Evolutionary conservation across 2,888 invertebrate species (phyloP).

Genomic region (Helleia helle): DNA sequence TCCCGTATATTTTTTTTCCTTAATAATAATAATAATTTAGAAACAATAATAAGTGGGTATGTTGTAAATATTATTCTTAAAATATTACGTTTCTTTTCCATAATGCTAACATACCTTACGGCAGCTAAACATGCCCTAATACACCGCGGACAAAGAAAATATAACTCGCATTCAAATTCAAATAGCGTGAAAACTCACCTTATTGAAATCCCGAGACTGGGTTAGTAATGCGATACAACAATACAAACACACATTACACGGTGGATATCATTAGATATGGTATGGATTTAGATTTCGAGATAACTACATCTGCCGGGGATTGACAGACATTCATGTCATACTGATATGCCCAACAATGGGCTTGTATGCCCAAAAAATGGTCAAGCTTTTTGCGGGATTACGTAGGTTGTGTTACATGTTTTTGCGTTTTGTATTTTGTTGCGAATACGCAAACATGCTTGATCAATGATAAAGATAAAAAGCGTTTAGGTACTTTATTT

Average conservation of each 20-base stretch:
- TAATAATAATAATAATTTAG: too few relatives aligned
- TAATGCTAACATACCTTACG: slow-evolving; percentile 13
- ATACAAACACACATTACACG: slow-evolving; percentile 57
- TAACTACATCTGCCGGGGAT: slow-evolving; percentile 69
- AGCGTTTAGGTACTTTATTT: too few relatives aligned
- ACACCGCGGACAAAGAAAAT: slow-evolving; percentile 53
- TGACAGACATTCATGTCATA: slow-evolving; percentile 67
- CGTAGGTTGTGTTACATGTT: slow-evolving; percentile 15
- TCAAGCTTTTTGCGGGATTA: slow-evolving; percentile 25
- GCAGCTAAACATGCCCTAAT: slow-evolving; percentile 53
- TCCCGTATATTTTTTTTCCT: too few relatives aligned
- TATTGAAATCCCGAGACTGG: slow-evolving; percentile 66
- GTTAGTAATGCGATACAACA: slow-evolving; percentile 69
- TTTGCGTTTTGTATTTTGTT: too few relatives aligned
- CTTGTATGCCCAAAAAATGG: slow-evolving; percentile 65
- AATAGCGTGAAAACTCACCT: slow-evolving; percentile 61
- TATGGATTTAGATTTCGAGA: slow-evolving; percentile 71
- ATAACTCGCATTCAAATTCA: slow-evolving; percentile 60
- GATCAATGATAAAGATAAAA: too few relatives aligned
- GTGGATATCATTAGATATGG: slow-evolving; percentile 74
- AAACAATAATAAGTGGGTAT: too few relatives aligned
- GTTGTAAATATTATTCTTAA: too few relatives aligned
- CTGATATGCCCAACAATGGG: slow-evolving; percentile 56
- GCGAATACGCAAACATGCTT: too few relatives aligned
- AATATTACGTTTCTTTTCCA: too few relatives aligned